phyloP scores from a whole-genome alignment of 2,113 vertebrate genomes.

The Malurus alboscapulatus region DNA sequence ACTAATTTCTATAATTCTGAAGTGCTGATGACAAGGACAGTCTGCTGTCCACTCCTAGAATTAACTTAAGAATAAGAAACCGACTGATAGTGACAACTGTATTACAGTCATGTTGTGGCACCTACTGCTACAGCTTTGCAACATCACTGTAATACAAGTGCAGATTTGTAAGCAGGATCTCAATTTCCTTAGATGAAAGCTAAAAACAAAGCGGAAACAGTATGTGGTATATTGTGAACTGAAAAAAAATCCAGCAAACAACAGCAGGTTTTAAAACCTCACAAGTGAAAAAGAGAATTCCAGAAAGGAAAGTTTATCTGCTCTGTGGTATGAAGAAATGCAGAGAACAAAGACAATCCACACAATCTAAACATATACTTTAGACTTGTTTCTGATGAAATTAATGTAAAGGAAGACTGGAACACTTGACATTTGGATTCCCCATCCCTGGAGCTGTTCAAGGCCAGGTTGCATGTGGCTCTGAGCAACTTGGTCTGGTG shows the following conservation, averaged over 20 bases:
- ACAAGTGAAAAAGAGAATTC: neutral
- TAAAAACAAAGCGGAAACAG: neutral
- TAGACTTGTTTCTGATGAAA: neutral
- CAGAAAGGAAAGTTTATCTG: neutral
- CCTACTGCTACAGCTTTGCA: neutral
- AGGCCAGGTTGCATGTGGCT: neutral
- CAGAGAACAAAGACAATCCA: neutral
- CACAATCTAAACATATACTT: neutral
- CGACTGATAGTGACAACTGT: neutral
- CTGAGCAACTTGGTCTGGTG: neutral
- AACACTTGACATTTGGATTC: neutral
- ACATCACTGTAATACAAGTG: neutral
- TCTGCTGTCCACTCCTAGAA: neutral
- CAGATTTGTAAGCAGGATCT: neutral
- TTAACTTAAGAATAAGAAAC: neutral
- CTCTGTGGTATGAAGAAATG: neutral
- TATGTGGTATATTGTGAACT: neutral
- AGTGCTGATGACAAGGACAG: neutral
- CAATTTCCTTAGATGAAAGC: neutral
- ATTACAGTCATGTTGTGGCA: neutral
- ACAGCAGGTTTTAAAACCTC: neutral
- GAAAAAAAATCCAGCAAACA: neutral
- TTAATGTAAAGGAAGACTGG: neutral
- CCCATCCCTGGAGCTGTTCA: neutral
- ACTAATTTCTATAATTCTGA: neutral